These are phyloP conservation scores for Thalassarche chlororhynchos DNA, from an alignment of 2,113 vertebrate genomes.

Conservation along the genomic window DNA sequence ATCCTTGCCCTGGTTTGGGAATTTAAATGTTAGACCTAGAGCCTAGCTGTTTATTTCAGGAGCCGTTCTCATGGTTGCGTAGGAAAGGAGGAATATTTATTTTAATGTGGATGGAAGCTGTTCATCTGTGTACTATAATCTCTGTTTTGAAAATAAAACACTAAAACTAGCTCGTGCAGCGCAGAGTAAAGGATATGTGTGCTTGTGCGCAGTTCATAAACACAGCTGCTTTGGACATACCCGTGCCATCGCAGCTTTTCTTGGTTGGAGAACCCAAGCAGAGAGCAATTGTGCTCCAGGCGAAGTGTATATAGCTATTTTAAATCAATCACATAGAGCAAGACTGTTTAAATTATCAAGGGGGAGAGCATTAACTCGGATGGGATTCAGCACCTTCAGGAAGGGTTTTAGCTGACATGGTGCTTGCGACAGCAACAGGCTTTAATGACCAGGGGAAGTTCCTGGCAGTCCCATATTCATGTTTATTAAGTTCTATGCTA, in stretches of 20 bases:
- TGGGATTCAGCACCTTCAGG: background rate
- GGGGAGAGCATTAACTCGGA: background rate
- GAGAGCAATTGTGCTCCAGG: background rate
- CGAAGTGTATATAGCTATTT: fast-evolving
- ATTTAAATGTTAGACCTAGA: background rate
- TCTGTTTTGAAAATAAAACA: conserved; percentile 35
- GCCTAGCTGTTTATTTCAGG: background rate
- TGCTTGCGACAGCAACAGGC: background rate
- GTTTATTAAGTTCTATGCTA: background rate
- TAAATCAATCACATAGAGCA: background rate
- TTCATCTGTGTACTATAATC: background rate
- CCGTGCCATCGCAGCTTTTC: background rate
- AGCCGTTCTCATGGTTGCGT: background rate
- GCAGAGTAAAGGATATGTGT: fast-evolving
- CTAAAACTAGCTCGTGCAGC: background rate
- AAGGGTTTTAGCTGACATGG: background rate
- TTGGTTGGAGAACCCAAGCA: background rate
- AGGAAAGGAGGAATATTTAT: background rate
- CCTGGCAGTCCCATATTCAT: background rate
- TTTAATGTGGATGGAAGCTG: background rate
- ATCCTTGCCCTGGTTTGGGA: background rate
- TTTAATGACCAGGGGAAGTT: background rate
- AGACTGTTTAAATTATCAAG: background rate
- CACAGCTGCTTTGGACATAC: background rate
- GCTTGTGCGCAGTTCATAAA: background rate